Conservation (phyloP, 1,140 invertebrate genomes). For the Microplitis mediator region DNA sequence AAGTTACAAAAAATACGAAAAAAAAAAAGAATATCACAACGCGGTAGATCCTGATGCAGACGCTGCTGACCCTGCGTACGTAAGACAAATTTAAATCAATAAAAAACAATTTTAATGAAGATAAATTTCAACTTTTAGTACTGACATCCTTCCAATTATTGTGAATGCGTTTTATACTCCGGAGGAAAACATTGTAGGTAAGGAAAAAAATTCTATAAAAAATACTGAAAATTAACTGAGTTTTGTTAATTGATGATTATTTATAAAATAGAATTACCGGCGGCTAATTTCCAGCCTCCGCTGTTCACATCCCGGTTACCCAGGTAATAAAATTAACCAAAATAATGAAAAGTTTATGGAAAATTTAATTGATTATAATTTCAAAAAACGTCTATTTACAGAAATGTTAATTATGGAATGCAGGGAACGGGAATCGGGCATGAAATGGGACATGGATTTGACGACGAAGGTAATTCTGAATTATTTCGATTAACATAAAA, state of each 20-base stretch:
- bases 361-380: constrained; percentile 8
- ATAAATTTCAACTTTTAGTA: neutral
- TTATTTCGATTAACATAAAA: neutral
- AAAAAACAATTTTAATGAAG: neutral
- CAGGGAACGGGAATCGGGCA: constrained; percentile 68
- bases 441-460: constrained; percentile 69
- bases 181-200: constrained; percentile 10
- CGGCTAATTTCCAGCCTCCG: constrained; percentile 73
- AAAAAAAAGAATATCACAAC: neutral
- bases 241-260: constrained; percentile 10
- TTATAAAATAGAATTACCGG: constrained; percentile 68
- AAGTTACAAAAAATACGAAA: constrained; percentile 20
- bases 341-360: neutral
- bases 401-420: constrained; percentile 47
- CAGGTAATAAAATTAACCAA: constrained; percentile 35
- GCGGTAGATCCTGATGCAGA: neutral
- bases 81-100: neutral
- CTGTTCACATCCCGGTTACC: constrained; percentile 57
- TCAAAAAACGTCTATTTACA: constrained; percentile 11
- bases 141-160: constrained; percentile 9
- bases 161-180: constrained; percentile 24
- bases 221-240: constrained; percentile 18
- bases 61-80: neutral
- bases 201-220: constrained; percentile 3
- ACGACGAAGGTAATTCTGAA: constrained; percentile 52